Base-by-base conservation (phyloP, 2,888 invertebrate species). In the Merodon equestris region DNA sequence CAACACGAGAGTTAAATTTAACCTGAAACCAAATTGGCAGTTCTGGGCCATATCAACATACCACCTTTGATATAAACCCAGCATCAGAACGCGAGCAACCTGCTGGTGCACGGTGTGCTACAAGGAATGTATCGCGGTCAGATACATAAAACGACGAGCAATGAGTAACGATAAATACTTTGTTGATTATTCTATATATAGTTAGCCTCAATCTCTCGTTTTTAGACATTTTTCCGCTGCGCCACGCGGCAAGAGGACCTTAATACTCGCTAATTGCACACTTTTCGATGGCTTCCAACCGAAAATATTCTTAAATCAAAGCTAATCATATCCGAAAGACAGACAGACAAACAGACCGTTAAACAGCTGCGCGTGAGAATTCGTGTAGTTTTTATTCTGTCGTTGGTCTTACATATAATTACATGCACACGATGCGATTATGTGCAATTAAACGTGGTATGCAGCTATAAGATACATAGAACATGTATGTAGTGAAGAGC, bases 21-120 rank as follows among this genome's bases (percentile, higher is more conserved):
- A 57, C 47, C 40, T 17, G 14, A 15, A 56, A 56, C 12, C 13
- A 14, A 50, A 56, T 15, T 68, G 74, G 60, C 68, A 79, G 50
- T 79, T 74, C 54, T 79, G 60, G 79, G 74, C 68, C 74, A 79
- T n/a, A n/a, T 34, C 36, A 64, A 1, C 19, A 50, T 54, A 14
- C 53, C 51, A 58, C 47, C 66, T 61, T 67, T 18, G n/a, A n/a
- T n/a, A n/a, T n/a, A n/a, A n/a, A 27, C 27, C 2, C 7, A 27
- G 27, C 27, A 27, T 7, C 27, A 27, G 27, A 4, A 27, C 27
- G 27, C 27, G 27, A 7, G 27, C 27, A 27, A 2, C 27, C 2
- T 27, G 27, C 27, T 2, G 27, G 3, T 27, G 7, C 27, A 27
- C 27, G 27, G 27, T n/a, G n/a, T n/a, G n/a, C n/a, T n/a, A n/a